Evolutionary conservation across 64 coral and sea anemone species (phyloP), one percentile per base, ranked within the genome.

Genomic region (Actinia equina): DNA sequence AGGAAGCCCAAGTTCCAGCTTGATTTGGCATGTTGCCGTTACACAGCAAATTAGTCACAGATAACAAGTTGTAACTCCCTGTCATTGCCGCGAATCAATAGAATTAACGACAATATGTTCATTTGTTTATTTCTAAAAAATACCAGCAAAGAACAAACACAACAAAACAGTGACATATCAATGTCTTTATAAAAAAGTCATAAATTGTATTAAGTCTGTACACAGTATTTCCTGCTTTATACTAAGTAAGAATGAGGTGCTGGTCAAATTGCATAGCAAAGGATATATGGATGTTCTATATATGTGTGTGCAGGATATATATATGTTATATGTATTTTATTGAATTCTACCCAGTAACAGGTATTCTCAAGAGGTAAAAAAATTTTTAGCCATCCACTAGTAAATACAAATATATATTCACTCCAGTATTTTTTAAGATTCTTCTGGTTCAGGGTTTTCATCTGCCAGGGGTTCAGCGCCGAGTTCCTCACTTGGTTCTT

Each of bases 381-480:
- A 41, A 13, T 74, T 74, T 14, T 74, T 30, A 30, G 3, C 22
- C 62, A 30, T 12, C 2, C 26, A 13, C 69, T 12, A 74, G 42
- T 74, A 74, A 42, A 42, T 74, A 74, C 69, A 41, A 74, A 74
- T 14, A 57, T 74, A 74, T 26, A 65, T 74, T 74, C 23, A 74
- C 69, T 74, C 69, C 20, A 41, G 6, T 15, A 14, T 74, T 74
- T 71, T 71, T 74, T 74, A 91, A 69, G 67, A 77, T 58, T 74
- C 67, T 91, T 91, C 43, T 58, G 82, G 79, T n/a, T 92, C 89
- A 57, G 90, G 46, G 69, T 13, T 64, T 80, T 59, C 82, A 6
- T 82, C 89, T 49, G 20, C 85, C 13, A 61, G 80, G 22, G 27
- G 70, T 62, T 86, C 93, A 62, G 49, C 76, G 3, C 37, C 41